A percentile compares a stretch with the other conserved stretches of the same genome.
phyloP scores from a whole-genome alignment of 2,888 invertebrate species.

The Alcis repandata region DNA sequence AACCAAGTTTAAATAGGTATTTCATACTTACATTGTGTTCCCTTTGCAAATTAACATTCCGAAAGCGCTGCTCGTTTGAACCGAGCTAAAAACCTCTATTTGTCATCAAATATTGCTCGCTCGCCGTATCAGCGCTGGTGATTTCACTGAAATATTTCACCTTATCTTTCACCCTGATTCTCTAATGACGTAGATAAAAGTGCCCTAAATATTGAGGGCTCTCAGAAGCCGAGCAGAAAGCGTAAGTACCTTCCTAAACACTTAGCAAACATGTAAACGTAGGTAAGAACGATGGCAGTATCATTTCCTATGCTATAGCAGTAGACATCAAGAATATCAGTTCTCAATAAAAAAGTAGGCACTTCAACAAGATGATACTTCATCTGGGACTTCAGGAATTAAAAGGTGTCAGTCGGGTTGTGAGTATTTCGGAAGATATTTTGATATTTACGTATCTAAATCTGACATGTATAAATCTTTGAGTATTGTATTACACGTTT shows the following conservation, averaged over 20 bases:
- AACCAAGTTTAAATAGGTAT: not conserved
- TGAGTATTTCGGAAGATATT: no score
- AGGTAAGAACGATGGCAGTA: no score
- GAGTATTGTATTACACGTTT: no score
- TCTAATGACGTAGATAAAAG: conserved; percentile 15
- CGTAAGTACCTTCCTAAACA: not conserved
- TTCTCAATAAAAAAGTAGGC: no score
- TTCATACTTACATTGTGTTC: conserved; percentile 22
- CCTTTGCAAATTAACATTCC: conserved; percentile 49
- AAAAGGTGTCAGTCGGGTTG: no score
- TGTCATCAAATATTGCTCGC: conserved; percentile 50
- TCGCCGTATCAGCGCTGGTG: conserved; percentile 42
- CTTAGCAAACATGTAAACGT: no score
- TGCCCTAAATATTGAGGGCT: conserved; percentile 8
- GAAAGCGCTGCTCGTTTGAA: conserved; percentile 49
- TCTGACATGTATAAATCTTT: no score
- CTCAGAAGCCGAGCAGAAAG: not conserved
- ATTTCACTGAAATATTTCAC: conserved; percentile 43
- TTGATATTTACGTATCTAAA: no score
- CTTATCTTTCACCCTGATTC: conserved; percentile 34
- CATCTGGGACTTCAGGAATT: no score
- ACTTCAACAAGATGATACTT: no score
- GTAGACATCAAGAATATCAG: no score
- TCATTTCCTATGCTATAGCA: no score
- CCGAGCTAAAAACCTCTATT: conserved; percentile 45